Evolutionary conservation across 2,888 invertebrate genomes (phyloP).

Genomic region (Drosophila pseudotakahashii): DNA sequence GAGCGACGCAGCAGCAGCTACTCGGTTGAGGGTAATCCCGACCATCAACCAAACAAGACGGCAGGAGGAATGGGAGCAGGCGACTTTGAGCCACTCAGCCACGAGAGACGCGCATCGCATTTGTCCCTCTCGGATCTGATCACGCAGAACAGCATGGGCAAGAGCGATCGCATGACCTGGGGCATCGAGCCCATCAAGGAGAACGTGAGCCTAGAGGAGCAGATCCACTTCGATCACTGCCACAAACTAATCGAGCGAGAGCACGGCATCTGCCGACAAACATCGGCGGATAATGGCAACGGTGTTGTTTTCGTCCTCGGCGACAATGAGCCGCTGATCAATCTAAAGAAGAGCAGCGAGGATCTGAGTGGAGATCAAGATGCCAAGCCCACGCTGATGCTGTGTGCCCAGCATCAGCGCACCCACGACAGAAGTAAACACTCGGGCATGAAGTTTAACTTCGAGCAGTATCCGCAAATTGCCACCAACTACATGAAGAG

Average conservation of each 20-base stretch:
- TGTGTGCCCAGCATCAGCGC: constrained; percentile 81
- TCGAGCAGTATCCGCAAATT: constrained; percentile 90
- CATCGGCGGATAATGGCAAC: constrained; percentile 61
- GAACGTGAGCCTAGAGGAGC: constrained; percentile 81
- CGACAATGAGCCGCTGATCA: constrained; percentile 88
- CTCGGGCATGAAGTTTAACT: constrained; percentile 90
- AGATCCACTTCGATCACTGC: constrained; percentile 79
- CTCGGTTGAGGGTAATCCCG: constrained; percentile 57
- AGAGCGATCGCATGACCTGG: constrained; percentile 83
- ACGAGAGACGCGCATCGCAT: constrained; percentile 67
- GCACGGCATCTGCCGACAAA: constrained; percentile 65
- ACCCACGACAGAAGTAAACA: constrained; percentile 76
- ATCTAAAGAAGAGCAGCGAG: constrained; percentile 86
- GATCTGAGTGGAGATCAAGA: constrained; percentile 68
- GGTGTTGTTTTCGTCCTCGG: constrained; percentile 89
- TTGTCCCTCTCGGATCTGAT: constrained; percentile 83
- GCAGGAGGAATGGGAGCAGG: background rate
- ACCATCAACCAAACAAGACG: background rate
- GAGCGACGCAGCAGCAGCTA: constrained; percentile 73
- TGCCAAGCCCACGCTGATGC: constrained; percentile 39
- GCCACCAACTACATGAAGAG: constrained; percentile 91
- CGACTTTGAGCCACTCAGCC: constrained; percentile 50
- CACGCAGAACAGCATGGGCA: constrained; percentile 83
- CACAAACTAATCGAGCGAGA: constrained; percentile 77
- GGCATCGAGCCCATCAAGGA: constrained; percentile 83